Evolutionary conservation across 2,797 vertebrate genomes (phyloP).

Genomic region (Chelon labrosus): DNA sequence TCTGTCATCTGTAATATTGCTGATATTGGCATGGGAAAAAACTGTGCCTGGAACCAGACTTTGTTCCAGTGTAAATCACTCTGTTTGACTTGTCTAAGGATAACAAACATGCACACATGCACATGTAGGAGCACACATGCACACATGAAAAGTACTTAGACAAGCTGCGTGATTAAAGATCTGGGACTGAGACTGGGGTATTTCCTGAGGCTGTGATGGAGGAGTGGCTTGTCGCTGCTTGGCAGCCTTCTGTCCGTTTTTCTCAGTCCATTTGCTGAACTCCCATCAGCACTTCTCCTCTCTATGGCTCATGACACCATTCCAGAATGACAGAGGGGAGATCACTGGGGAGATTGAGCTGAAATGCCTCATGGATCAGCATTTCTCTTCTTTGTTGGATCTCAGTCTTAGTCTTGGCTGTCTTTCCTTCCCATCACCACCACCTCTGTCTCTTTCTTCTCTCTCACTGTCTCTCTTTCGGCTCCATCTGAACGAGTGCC

Average conservation of each 20-base stretch:
- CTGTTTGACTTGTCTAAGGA: slow-evolving; percentile 52
- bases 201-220: slow-evolving; percentile 61
- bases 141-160: slow-evolving; percentile 31
- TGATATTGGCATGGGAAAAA: slow-evolving; percentile 56
- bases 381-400: slow-evolving; percentile 46
- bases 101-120: slow-evolving; percentile 35
- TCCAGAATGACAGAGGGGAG: slow-evolving; percentile 36
- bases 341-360: slow-evolving; percentile 15
- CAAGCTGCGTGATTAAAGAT: slow-evolving; percentile 34
- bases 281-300: slow-evolving; percentile 28
- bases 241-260: slow-evolving; percentile 42
- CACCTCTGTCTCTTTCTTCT: slow-evolving; percentile 39
- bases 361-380: slow-evolving; percentile 28
- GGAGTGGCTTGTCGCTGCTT: slow-evolving; percentile 44
- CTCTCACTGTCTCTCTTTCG: slow-evolving; percentile 45
- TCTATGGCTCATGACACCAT: slow-evolving; percentile 29
- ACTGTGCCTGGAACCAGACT: slow-evolving; percentile 41
- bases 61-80: slow-evolving; percentile 43
- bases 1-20: slow-evolving; percentile 57
- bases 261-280: slow-evolving; percentile 42
- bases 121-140: slow-evolving; percentile 11
- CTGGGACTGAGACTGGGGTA: slow-evolving; percentile 51
- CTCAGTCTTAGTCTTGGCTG: slow-evolving; percentile 21
- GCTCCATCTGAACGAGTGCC: slow-evolving; percentile 59
- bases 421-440: slow-evolving; percentile 31